Base-by-base conservation (phyloP, 1,140 invertebrate genomes). In the Habropoda laboriosa region DNA sequence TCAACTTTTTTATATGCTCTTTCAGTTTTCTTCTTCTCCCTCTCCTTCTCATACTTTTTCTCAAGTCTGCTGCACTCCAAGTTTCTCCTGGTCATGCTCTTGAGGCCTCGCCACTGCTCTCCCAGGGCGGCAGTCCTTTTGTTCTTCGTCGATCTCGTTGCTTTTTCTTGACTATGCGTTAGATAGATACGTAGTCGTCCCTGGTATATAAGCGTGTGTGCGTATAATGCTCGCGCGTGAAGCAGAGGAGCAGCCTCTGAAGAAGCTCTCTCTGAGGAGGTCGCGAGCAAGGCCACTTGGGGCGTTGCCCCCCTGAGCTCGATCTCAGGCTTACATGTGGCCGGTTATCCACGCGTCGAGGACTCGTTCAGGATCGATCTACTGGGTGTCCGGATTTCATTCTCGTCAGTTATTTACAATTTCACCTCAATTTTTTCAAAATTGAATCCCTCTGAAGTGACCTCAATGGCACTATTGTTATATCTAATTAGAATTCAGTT, bases 251-350 rank as follows among this genome's bases (percentile, higher is more conserved):
- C 78, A 66, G 49, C 49, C 75, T 77, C 64, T 12, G 49, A 32
- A 75, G 71, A 80, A 58, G 60, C 32, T 63, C 73, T 70, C 74
- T 57, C 42, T 51, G 79, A 91, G 87, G 91, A 92, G 92, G 92
- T 92, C 90, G 91, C 87, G 89, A 89, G 91, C 92, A 93, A 93
- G 92, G 92, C 91, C 91, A 92, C 88, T 67, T 83, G 88, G 92
- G 91, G 87, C 92, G 87, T 92, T 91, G 90, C 91, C 89, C 90
- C 87, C 83, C 81, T 89, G 64, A 82, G 82, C 64, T 73, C 57
- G 75, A 81, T 83, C 79, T 49, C 73, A n/a, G 32, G 40, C 27
- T 75, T 49, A 32, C 66, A 32, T 60, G 42, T 78, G 57, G 35
- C 42, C 57, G 63, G 49, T 57, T 58, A 58, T 40, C 47, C n/a